Evolutionary conservation across 2,888 invertebrate genomes (phyloP).

Genomic region (Habroteleia sp.): DNA sequence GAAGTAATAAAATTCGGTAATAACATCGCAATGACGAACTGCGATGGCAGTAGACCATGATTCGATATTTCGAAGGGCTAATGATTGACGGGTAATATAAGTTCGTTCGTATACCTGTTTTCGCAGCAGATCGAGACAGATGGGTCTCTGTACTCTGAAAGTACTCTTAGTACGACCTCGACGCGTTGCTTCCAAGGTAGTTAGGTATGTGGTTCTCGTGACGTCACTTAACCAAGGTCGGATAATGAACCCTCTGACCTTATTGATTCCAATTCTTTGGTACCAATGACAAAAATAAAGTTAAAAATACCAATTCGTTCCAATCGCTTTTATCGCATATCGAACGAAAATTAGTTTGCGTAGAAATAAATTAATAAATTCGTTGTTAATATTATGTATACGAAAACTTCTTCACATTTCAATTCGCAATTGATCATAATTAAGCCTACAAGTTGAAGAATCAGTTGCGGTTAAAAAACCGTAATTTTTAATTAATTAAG

Average conservation of each 20-base stretch:
- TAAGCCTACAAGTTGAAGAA: no score
- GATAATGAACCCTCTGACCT: conserved; percentile 71
- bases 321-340: no score
- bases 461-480: no score
- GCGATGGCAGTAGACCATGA: background rate
- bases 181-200: conserved; percentile 71
- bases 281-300: conserved; percentile 26
- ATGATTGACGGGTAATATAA: conserved; percentile 33
- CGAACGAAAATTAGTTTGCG: no score
- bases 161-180: conserved; percentile 70
- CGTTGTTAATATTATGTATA: no score
- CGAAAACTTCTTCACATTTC: no score
- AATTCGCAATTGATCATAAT: no score
- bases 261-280: conserved; percentile 41
- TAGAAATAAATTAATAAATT: conserved; percentile 4
- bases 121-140: conserved; percentile 54
- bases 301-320: no score
- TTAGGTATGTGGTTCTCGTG: conserved; percentile 73
- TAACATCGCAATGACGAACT: conserved; percentile 1
- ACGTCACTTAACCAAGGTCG: conserved; percentile 78
- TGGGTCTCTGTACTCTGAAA: conserved; percentile 62
- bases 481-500: no score
- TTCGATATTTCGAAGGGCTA: conserved; percentile 13
- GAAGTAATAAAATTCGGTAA: conserved; percentile 7
- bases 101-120: conserved; percentile 21